Base-by-base conservation (phyloP, 2,888 invertebrate species). In the Dolichomitus sp. region DNA sequence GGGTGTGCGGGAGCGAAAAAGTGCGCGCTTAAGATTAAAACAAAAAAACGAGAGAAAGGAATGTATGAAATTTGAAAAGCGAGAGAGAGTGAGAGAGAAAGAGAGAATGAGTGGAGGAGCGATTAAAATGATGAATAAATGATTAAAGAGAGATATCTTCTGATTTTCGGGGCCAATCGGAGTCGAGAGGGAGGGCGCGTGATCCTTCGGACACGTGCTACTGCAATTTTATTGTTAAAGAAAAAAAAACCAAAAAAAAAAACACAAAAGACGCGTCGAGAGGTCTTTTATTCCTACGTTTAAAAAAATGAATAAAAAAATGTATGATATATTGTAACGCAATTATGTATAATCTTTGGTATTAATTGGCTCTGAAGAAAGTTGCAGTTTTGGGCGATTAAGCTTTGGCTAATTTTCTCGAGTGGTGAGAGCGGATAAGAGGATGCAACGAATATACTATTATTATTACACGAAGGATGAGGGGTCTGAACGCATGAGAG, bases 81-180 rank as follows among this genome's bases (percentile, higher is more conserved):
- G 23, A 45, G 66, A 66, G 50, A 66, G 17, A 66, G 50, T 80
- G 17, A 54, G 69, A 61, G 30, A 73, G 48, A n/a, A 33, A 54
- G 63, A 50, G 52, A 52, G 37, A 45, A 30, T 57, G 74, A 57
- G 59, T 65, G 82, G 69, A 59, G 42, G 54, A 73, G 27, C 72
- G 65, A 77, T 59, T 61, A 73, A 74, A 54, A 52, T 72, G 42
- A 83, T 42, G 78, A 80, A 84, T 63, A 70, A 82, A 80, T 76
- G 79, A 75, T 68, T 69, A 57, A 66, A 73, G 75, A 78, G 79
- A 87, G 80, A 83, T 86, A 89, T 89, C 84, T 89, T 91, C 89
- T 90, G 89, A 90, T 88, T 90, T 90, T 89, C 87, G 92, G 92
- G 92, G 90, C 92, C 92, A 91, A 91, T 91, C 87, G 87, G 88